Conservation (phyloP, 2,797 vertebrate species). For the Podargus strigoides region DNA sequence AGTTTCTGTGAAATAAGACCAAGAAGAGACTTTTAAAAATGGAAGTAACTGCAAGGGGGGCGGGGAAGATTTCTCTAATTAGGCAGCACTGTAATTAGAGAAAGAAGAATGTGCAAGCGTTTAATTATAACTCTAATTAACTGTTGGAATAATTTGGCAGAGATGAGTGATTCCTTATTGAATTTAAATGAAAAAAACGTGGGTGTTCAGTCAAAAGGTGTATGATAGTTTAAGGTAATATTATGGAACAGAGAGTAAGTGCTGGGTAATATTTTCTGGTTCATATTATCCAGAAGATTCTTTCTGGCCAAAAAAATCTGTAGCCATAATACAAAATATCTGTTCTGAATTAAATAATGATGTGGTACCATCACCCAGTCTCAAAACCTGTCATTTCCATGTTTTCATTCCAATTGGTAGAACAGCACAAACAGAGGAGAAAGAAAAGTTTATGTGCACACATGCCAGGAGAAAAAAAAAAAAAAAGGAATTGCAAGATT, state of each 20-base stretch:
- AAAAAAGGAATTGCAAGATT: not conserved
- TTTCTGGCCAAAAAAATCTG: not conserved
- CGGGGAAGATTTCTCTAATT: not conserved
- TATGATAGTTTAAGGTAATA: not conserved
- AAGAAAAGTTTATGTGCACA: not conserved
- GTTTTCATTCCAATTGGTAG: not conserved
- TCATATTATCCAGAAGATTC: not conserved
- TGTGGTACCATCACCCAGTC: not conserved
- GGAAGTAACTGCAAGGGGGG: not conserved
- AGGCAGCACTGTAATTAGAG: not conserved
- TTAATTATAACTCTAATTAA: not conserved
- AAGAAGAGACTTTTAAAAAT: not conserved
- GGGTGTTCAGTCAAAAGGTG: not conserved
- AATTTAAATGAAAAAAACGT: not conserved
- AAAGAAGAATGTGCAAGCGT: not conserved
- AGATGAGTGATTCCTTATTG: not conserved
- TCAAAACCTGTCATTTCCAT: not conserved
- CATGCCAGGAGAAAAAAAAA: not conserved
- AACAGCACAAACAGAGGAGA: not conserved
- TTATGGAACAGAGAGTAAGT: not conserved
- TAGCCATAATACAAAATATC: not conserved
- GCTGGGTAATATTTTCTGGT: not conserved
- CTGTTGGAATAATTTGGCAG: not conserved
- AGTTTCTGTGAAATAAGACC: not conserved
- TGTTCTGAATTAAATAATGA: not conserved